Base-by-base conservation (phyloP, 1,140 invertebrate species). In the Akabosia matsudoensis region DNA sequence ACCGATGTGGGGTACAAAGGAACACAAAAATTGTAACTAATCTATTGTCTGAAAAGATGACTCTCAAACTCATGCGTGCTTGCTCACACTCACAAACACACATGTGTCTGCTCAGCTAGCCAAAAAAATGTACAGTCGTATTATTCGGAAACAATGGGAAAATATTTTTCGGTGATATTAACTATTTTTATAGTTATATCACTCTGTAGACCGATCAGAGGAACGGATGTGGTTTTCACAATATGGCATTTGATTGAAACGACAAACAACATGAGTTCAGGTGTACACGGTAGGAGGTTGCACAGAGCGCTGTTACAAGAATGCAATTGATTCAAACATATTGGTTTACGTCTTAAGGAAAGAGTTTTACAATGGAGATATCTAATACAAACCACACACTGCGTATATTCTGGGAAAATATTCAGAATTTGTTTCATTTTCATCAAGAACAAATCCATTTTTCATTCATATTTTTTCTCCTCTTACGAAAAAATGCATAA, bases 151-250 rank as follows among this genome's bases (percentile, higher is more conserved):
- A 61, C 54, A 61, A 7, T 61, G 54, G 54, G 54, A 61, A 61
- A 61, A n/a, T 24, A 61, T 61, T 61, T 61, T 61, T 61, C 10
- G 45, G n/a, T n/a, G n/a, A n/a, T n/a, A n/a, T n/a, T n/a, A n/a
- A n/a, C n/a, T n/a, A 51, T 51, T 51, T n/a, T 51, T n/a, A 51
- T 51, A 51, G 45, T 13, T 51, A 51, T n/a, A 10, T 51, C n/a
- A n/a, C n/a, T n/a, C n/a, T n/a, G n/a, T n/a, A n/a, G n/a, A n/a
- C n/a, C n/a, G n/a, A n/a, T n/a, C n/a, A n/a, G n/a, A 7, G 14
- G 54, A 61, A 61, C 54, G 54, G 54, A 61, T 61, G 54, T 61
- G 54, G 54, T 61, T 61, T 61, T 24, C 14, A 14, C 24, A 61
- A 16, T 61, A 22, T n/a, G 54, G 14, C 13, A n/a, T 24, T 61